Conservation (phyloP, 2,113 vertebrate genomes). For the Esox niger region DNA sequence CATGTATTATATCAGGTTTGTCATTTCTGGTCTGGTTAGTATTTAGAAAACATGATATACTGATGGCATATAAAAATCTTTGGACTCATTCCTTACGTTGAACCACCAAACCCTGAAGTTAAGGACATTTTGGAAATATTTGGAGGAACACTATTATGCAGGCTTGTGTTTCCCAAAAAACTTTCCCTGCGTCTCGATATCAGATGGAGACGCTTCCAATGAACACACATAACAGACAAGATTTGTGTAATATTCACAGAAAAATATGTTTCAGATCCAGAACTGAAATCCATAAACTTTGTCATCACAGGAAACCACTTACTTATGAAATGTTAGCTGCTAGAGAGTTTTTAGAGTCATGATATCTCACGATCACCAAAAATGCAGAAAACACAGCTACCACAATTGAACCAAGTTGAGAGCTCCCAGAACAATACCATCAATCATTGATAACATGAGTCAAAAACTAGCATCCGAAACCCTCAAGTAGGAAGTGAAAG, state of each 20-base stretch:
- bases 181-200: background rate
- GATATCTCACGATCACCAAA: background rate
- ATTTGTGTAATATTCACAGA: background rate
- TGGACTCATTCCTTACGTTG: conserved; percentile 12
- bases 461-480: background rate
- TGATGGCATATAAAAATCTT: background rate
- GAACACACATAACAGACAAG: background rate
- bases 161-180: conserved; percentile 4
- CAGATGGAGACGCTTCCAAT: background rate
- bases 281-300: background rate
- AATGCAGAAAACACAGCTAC: background rate
- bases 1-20: conserved; percentile 16
- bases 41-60: conserved; percentile 1
- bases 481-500: background rate
- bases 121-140: conserved; percentile 25
- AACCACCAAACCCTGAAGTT: conserved; percentile 6
- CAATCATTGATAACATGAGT: background rate
- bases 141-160: background rate
- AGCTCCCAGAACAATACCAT: background rate
- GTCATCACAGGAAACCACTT: background rate
- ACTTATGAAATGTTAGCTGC: background rate
- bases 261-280: background rate
- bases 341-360: background rate
- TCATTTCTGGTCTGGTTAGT: conserved; percentile 20
- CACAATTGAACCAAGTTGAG: background rate